Percentiles rank a stretch among this genome's conserved stretches.
phyloP scores from a whole-genome alignment of 2,113 vertebrate species.

The Notarius quadriscutis region DNA sequence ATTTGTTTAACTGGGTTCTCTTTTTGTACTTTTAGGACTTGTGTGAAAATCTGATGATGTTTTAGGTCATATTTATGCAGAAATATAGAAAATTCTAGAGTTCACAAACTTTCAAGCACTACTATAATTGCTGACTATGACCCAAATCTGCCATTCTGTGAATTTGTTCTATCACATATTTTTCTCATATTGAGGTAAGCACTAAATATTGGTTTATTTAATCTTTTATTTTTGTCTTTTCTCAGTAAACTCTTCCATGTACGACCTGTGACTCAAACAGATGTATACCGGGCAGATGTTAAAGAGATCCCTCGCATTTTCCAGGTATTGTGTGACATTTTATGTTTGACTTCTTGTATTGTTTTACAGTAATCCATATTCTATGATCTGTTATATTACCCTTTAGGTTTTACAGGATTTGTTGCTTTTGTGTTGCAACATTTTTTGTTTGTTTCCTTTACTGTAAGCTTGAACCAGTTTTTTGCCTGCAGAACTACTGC shows the following conservation, averaged over 20 bases:
- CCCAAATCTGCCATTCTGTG: neutral
- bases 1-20: too few species aligned
- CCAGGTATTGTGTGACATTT: conserved; percentile 75
- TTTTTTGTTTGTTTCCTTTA: neutral
- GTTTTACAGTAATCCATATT: neutral
- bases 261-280: conserved; percentile 93
- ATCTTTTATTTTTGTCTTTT: neutral
- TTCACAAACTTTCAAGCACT: too few species aligned
- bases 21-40: too few species aligned
- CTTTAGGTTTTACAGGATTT: neutral
- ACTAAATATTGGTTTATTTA: neutral
- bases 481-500: neutral
- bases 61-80: too few species aligned
- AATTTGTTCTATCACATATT: neutral
- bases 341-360: neutral
- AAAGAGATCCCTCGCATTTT: conserved; percentile 97
- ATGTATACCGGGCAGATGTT: conserved; percentile 95
- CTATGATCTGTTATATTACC: neutral
- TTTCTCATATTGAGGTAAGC: neutral
- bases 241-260: conserved; percentile 94
- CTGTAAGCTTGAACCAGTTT: neutral
- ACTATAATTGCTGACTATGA: neutral
- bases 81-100: too few species aligned
- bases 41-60: too few species aligned
- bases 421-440: neutral